Percentiles rank a stretch among this genome's conserved stretches.
phyloP scores from a whole-genome alignment of 2,888 invertebrate genomes.

The Scotopteryx bipunctaria region DNA sequence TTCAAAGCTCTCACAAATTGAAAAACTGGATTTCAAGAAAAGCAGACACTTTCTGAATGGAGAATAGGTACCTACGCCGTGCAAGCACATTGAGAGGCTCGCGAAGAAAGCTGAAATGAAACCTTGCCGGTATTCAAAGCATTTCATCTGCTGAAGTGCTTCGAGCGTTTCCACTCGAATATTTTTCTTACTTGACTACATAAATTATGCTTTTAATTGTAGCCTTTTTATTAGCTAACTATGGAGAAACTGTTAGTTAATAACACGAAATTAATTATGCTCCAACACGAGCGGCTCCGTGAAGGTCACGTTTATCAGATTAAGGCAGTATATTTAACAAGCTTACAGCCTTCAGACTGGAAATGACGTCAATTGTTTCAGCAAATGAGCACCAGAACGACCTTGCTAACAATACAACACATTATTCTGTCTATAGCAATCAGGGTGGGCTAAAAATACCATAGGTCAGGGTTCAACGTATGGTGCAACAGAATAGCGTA shows the following conservation, averaged over 20 bases:
- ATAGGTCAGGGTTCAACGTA: conserved; percentile 71
- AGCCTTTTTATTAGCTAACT: conserved; percentile 20
- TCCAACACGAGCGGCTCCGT: conserved; percentile 41
- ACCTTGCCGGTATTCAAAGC: conserved; percentile 52
- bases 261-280: conserved; percentile 35
- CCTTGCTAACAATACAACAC: conserved; percentile 60
- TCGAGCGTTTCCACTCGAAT: conserved; percentile 34
- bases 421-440: conserved; percentile 41
- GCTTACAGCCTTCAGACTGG: conserved; percentile 61
- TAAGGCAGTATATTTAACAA: conserved; percentile 63
- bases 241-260: conserved; percentile 28
- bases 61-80: conserved; percentile 40
- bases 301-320: conserved; percentile 59
- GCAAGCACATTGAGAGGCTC: conserved; percentile 40
- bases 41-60: conserved; percentile 46
- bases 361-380: conserved; percentile 80
- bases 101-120: conserved; percentile 47
- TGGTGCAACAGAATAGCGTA: conserved; percentile 33
- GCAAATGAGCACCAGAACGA: conserved; percentile 66
- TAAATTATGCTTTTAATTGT: conserved; percentile 6
- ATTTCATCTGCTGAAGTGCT: conserved; percentile 46
- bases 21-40: conserved; percentile 34
- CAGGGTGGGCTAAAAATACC: conserved; percentile 71
- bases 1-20: conserved; percentile 26
- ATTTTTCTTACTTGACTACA: conserved; percentile 30